Percentiles rank a stretch among this genome's conserved stretches.
Evolutionary conservation across 2,888 invertebrate species (phyloP).

Genomic region (Limnephilus auricula): DNA sequence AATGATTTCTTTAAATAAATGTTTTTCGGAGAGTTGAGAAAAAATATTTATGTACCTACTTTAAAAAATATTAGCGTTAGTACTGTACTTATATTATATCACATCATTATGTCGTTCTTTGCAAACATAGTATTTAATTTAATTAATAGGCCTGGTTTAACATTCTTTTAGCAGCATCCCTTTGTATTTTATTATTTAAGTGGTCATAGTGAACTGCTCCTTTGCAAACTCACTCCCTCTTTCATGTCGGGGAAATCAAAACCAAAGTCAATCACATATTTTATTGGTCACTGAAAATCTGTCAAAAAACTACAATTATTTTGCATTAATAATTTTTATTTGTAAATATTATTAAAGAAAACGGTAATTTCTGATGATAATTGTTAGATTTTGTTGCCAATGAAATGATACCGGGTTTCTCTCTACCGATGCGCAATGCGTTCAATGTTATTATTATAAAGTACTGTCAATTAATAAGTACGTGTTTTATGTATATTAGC

Average conservation of each 20-base stretch:
- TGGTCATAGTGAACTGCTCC: not conserved
- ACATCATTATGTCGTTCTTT: not conserved
- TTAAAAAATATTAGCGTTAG: not conserved
- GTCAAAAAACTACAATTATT: not conserved
- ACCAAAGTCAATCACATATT: too few relatives aligned
- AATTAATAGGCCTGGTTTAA: not conserved
- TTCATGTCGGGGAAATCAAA: not conserved
- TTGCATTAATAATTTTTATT: too few relatives aligned
- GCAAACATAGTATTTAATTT: not conserved
- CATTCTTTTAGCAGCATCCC: not conserved
- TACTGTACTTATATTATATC: not conserved
- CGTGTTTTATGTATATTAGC: not conserved
- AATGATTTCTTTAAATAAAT: conserved; percentile 4
- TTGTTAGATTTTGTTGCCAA: too few relatives aligned
- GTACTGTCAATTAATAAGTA: conserved; percentile 2
- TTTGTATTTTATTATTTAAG: not conserved
- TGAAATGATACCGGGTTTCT: too few relatives aligned
- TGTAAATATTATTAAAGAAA: not conserved
- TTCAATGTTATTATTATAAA: not conserved
- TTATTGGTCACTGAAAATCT: not conserved
- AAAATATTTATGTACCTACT: conserved; percentile 14
- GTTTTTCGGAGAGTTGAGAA: not conserved
- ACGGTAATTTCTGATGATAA: too few relatives aligned
- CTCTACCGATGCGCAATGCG: too few relatives aligned
- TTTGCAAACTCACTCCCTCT: not conserved